Evolutionary conservation across 1,140 invertebrate genomes (phyloP), one percentile per base, ranked within the genome.

Genomic region (Zaprionus davidi): DNA sequence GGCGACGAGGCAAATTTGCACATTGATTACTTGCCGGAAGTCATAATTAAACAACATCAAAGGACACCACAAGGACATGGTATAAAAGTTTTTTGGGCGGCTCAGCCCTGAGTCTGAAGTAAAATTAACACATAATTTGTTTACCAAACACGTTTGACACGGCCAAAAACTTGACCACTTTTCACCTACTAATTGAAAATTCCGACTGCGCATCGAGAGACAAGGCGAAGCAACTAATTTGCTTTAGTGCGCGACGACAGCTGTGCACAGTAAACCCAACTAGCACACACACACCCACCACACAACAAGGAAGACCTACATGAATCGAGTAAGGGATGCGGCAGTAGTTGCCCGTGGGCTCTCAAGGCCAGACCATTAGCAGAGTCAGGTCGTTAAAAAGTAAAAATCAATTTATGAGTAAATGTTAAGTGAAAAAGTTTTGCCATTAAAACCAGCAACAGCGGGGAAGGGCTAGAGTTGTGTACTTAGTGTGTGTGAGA

Each of bases 401-500:
- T 90, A 90, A 90, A 90, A 90, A 90, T 90, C 86, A 90, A 90
- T 90, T 90, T 90, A 90, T 90, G 85, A 90, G 86, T 90, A 80
- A 90, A 90, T 78, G 86, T 90, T 90, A 90, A 90, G 85, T 90
- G 85, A 90, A 90, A 90, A 90, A 90, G 78, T 90, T 90, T 90
- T 90, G 73, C 85, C 85, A 90, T 90, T 90, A 90, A 90, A 87
- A 79, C 74, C 58, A 55, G 55, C 44, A 24, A 26, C 51, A 44
- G 26, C n/a, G 34, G 12, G n/a, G 15, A 41, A 74, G 22, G 24
- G 59, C n/a, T 41, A 28, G n/a, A 24, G 66, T 24, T 71, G 13
- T 63, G 20, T 62, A 31, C 20, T 49, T 34, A 1, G 38, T 44
- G 58, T 7, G 20, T 13, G 46, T 22, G 46, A 38, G 34, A 60